These are phyloP conservation scores for Salvator merianae DNA, from an alignment of 2,113 vertebrate species.

Conservation along the genomic window DNA sequence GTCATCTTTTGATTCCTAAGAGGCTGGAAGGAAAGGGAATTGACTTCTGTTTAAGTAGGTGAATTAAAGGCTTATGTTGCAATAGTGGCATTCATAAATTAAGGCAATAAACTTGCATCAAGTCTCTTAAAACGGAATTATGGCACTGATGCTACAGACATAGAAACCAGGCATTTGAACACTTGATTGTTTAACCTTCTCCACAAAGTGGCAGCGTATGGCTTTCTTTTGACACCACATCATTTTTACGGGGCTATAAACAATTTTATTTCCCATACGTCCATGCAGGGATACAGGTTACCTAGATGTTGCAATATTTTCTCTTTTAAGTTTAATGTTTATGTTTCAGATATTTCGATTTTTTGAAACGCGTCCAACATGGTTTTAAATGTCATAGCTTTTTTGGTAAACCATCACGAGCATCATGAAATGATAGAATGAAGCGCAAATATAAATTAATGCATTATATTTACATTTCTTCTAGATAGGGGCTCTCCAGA, in stretches of 20 bases:
- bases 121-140: slow-evolving; percentile 13
- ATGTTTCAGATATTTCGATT: no score
- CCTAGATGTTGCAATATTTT: no score
- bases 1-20: not conserved
- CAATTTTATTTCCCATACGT: not conserved
- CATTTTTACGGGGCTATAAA: not conserved
- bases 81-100: slow-evolving; percentile 2
- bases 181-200: not conserved
- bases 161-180: slow-evolving; percentile 23
- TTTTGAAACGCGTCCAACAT: no score
- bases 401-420: no score
- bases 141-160: not conserved
- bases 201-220: not conserved
- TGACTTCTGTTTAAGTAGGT: not conserved
- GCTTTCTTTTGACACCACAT: not conserved
- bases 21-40: not conserved
- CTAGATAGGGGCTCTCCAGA: no score
- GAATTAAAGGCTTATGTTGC: not conserved
- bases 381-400: no score
- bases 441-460: no score
- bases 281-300: no score
- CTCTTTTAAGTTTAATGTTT: no score
- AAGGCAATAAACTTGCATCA: not conserved
- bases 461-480: no score
- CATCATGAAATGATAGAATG: no score